Evolutionary conservation across 2,797 vertebrate species (phyloP).

Genomic region (Pseudochirops cupreus): DNA sequence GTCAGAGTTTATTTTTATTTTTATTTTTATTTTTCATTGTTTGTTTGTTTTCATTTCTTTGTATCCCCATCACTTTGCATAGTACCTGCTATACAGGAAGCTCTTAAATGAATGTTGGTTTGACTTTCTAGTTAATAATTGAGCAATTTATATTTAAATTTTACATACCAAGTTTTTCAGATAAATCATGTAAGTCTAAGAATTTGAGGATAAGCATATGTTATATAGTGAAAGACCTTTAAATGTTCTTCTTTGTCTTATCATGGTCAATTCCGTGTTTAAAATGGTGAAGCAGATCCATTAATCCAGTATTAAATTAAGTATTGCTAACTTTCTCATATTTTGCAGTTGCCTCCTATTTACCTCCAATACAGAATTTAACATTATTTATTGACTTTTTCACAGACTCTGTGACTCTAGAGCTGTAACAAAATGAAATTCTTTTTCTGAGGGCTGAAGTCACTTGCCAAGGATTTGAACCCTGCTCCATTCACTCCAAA

Average conservation of each 20-base stretch:
- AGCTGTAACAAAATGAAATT: neutral
- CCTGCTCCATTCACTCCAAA: neutral
- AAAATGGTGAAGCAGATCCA: neutral
- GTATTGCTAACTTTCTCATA: neutral
- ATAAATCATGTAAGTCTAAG: neutral
- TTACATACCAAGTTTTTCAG: neutral
- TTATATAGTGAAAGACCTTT: neutral
- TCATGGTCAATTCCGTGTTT: neutral
- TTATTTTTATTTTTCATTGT: too few species aligned
- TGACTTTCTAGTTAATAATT: neutral
- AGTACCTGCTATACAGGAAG: too few species aligned
- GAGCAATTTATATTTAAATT: neutral
- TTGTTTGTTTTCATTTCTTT: too few species aligned
- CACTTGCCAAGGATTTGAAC: neutral
- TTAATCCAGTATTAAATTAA: conserved; percentile 14
- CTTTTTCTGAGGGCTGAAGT: neutral
- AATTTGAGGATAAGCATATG: neutral
- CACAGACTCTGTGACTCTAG: neutral
- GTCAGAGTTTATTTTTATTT: too few species aligned
- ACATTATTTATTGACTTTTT: neutral
- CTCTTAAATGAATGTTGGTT: neutral
- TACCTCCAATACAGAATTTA: neutral
- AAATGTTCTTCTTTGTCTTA: conserved; percentile 30
- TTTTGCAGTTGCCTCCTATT: conserved; percentile 25
- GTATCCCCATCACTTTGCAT: too few species aligned